These are phyloP conservation scores for Patella caerulea DNA, from an alignment of 2,888 invertebrate species.

Conservation along the genomic window DNA sequence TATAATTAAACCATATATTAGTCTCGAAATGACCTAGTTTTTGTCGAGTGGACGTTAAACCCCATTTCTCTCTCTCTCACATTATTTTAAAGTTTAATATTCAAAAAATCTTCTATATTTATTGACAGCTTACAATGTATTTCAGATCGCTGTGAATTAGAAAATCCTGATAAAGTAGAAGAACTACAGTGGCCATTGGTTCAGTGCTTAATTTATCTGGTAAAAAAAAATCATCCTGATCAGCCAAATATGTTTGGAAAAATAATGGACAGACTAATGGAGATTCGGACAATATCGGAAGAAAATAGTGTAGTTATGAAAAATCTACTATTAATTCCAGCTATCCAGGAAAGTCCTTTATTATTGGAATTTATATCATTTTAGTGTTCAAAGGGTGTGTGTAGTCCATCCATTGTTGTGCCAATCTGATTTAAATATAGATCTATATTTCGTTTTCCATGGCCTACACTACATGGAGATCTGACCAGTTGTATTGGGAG, in stretches of 20 bases:
- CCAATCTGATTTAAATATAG: too few species aligned
- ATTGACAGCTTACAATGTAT: not conserved
- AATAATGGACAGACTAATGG: slow-evolving; percentile 42
- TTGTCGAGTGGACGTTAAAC: too few species aligned
- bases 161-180: slow-evolving; percentile 44
- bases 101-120: too few species aligned
- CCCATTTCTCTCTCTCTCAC: too few species aligned
- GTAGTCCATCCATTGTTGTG: too few species aligned
- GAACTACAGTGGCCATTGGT: slow-evolving; percentile 46
- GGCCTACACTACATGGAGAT: too few species aligned
- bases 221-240: slow-evolving; percentile 31
- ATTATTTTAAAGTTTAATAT: too few species aligned
- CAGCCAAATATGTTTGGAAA: slow-evolving; percentile 33
- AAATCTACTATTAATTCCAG: slow-evolving; percentile 45
- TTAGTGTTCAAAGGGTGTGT: not conserved
- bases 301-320: slow-evolving; percentile 41
- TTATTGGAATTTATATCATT: slow-evolving; percentile 36
- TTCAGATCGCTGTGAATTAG: slow-evolving; percentile 47
- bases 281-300: slow-evolving; percentile 45
- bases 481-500: too few species aligned
- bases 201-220: slow-evolving; percentile 39
- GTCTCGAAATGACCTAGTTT: too few species aligned
- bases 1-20: too few species aligned
- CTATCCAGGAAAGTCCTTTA: slow-evolving; percentile 44
- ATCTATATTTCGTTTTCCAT: too few species aligned